These are phyloP conservation scores for Microtus pennsylvanicus DNA, from an alignment of 2,113 vertebrate species.

Conservation along the genomic window DNA sequence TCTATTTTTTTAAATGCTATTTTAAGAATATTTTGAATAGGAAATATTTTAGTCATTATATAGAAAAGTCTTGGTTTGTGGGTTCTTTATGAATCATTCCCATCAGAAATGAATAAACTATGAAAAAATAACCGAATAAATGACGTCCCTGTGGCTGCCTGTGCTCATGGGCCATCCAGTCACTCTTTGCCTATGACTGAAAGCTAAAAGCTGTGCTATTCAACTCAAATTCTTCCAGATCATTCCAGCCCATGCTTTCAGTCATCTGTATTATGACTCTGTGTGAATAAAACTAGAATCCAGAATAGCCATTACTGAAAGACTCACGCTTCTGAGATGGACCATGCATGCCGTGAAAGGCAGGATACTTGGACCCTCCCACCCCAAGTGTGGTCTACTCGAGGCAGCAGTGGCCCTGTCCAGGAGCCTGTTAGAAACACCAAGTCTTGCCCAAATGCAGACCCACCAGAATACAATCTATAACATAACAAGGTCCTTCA, in stretches of 20 bases:
- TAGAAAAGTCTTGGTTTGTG: background rate
- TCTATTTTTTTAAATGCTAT: background rate
- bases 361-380: background rate
- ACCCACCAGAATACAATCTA: background rate
- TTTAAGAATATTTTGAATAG: conserved; percentile 30
- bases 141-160: background rate
- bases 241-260: background rate
- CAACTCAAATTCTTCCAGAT: background rate
- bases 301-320: background rate
- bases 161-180: background rate
- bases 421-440: background rate
- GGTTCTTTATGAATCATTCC: background rate
- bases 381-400: background rate
- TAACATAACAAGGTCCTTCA: background rate
- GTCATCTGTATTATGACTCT: background rate
- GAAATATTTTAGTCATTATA: conserved; percentile 30
- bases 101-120: background rate
- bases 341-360: background rate
- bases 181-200: background rate
- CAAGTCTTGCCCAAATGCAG: background rate
- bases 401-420: background rate
- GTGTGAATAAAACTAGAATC: background rate
- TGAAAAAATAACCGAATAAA: background rate
- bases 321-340: background rate
- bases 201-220: background rate